phyloP scores from a whole-genome alignment of 2,113 vertebrate species.

The Elephantulus edwardii region DNA sequence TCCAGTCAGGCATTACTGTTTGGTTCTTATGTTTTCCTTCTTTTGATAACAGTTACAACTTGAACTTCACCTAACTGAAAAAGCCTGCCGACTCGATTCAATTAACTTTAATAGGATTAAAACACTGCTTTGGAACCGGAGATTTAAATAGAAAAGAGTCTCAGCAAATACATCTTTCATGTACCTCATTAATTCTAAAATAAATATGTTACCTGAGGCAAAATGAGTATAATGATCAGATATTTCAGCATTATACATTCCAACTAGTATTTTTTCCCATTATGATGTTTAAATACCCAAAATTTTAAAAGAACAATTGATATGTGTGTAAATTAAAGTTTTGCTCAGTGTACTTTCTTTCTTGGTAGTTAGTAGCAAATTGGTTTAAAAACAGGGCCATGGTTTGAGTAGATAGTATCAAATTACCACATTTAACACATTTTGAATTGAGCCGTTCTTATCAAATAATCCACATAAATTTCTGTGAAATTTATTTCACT shows the following conservation, averaged over 20 bases:
- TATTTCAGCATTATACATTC: slow-evolving; percentile 65
- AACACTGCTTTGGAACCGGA: slow-evolving; percentile 89
- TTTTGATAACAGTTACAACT: slow-evolving; percentile 92
- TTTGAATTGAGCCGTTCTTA: background rate
- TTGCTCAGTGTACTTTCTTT: background rate
- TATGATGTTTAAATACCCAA: background rate
- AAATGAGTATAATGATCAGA: slow-evolving; percentile 77
- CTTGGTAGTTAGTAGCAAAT: background rate
- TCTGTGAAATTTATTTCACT: background rate
- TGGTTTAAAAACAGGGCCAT: background rate
- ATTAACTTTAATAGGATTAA: slow-evolving; percentile 98
- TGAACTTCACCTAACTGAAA: slow-evolving; percentile 94
- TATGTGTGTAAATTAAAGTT: slow-evolving; percentile 25
- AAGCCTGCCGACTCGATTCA: slow-evolving; percentile 92
- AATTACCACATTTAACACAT: slow-evolving; percentile 21
- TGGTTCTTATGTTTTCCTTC: slow-evolving; percentile 83
- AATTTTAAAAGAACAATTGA: slow-evolving; percentile 39
- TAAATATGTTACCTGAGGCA: slow-evolving; percentile 84
- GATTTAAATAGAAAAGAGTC: slow-evolving; percentile 90
- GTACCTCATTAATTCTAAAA: slow-evolving; percentile 90
- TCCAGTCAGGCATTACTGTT: slow-evolving; percentile 82
- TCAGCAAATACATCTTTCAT: slow-evolving; percentile 91
- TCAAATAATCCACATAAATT: slow-evolving; percentile 16
- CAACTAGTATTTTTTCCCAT: background rate
- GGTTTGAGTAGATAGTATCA: background rate